Percentiles rank a stretch among this genome's conserved stretches.
These are phyloP conservation scores for Mesocricetus auratus DNA, from an alignment of 2,113 vertebrate species.

Conservation along the genomic window DNA sequence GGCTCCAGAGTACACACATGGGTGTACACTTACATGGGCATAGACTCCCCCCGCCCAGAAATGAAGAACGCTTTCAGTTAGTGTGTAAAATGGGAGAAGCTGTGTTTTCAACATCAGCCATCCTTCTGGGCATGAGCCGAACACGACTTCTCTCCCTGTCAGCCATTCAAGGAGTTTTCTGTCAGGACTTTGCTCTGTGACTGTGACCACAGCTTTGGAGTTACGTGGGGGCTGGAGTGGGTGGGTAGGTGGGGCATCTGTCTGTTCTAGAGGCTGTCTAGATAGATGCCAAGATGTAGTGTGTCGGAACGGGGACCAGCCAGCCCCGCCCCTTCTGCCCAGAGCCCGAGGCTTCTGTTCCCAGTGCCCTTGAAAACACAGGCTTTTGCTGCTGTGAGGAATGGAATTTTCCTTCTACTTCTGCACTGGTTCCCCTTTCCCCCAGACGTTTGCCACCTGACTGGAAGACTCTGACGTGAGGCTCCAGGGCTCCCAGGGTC, in stretches of 20 bases:
- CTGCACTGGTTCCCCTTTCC: neutral
- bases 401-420: neutral
- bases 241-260: neutral
- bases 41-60: neutral
- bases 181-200: neutral
- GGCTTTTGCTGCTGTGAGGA: neutral
- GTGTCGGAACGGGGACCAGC: fast-evolving
- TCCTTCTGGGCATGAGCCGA: neutral
- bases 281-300: fast-evolving
- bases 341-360: neutral
- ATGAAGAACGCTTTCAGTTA: neutral
- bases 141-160: neutral
- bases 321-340: fast-evolving
- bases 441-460: neutral
- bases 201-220: neutral
- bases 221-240: neutral
- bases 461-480: neutral
- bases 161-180: neutral
- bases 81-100: neutral
- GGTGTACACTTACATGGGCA: neutral
- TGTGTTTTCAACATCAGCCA: neutral
- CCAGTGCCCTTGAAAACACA: neutral
- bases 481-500: neutral
- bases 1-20: neutral
- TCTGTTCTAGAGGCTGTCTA: neutral